Conservation (phyloP, 1,140 invertebrate genomes). For the Brachystomella parvula region DNA sequence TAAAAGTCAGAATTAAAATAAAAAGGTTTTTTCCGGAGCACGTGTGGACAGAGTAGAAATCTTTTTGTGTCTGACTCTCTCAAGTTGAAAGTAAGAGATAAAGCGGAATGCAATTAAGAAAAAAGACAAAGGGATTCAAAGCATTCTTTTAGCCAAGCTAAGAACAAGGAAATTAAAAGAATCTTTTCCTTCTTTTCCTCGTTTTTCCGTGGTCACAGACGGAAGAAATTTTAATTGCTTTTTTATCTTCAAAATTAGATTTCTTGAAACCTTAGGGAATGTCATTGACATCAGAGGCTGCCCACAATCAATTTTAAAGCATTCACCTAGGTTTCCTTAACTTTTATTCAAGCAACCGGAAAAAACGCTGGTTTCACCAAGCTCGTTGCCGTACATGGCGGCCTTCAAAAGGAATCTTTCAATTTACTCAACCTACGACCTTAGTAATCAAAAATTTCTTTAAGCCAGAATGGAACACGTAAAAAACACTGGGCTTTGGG, state of each 20-base stretch:
- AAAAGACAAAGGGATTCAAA: background rate
- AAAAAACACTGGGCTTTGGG: too few species aligned
- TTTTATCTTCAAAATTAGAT: background rate
- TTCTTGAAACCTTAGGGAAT: background rate
- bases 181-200: background rate
- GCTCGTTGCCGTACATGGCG: too few species aligned
- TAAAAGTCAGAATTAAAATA: background rate
- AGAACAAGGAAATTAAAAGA: conserved; percentile 7
- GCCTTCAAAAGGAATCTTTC: too few species aligned
- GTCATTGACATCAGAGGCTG: background rate
- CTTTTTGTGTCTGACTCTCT: too few species aligned
- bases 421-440: too few species aligned
- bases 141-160: background rate
- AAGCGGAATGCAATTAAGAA: conserved; percentile 5
- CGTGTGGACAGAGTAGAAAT: background rate
- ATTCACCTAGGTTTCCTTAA: background rate
- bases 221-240: background rate
- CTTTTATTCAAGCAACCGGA: background rate
- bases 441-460: too few species aligned
- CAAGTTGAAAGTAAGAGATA: too few species aligned
- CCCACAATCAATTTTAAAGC: background rate
- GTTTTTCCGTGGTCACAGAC: background rate
- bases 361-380: too few species aligned
- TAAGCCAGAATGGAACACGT: too few species aligned
- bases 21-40: background rate